phyloP scores from a whole-genome alignment of 2,113 vertebrate genomes.

The Potamarius usumacintae region DNA sequence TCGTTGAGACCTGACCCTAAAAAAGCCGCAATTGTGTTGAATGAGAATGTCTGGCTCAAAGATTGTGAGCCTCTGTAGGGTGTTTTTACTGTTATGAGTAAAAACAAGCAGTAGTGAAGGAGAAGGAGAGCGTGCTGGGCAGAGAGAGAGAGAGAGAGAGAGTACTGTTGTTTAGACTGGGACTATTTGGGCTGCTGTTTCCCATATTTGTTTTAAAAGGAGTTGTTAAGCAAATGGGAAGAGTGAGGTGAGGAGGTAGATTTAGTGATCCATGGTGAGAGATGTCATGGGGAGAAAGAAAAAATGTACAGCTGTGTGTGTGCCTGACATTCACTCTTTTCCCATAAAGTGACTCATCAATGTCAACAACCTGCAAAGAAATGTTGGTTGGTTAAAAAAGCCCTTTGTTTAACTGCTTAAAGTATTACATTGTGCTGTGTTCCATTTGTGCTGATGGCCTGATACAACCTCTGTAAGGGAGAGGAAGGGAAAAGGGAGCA shows the following conservation, averaged over 20 bases:
- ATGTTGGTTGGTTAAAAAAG: constrained; percentile 23
- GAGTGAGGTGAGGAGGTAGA: constrained; percentile 22
- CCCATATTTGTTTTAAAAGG: constrained; percentile 59
- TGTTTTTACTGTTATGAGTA: constrained; percentile 33
- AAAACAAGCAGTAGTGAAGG: constrained; percentile 29
- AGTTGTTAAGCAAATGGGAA: constrained; percentile 53
- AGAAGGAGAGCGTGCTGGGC: background rate
- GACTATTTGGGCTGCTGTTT: constrained; percentile 55
- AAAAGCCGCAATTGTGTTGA: constrained; percentile 32
- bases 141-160: constrained; percentile 3
- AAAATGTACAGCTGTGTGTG: constrained; percentile 17
- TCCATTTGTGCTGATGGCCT: constrained; percentile 39
- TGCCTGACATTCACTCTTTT: constrained; percentile 27
- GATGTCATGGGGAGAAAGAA: constrained; percentile 22
- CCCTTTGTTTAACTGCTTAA: constrained; percentile 43
- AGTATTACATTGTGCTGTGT: constrained; percentile 45
- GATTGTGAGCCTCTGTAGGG: constrained; percentile 25
- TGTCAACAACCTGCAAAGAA: constrained; percentile 40
- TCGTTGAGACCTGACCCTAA: constrained; percentile 1
- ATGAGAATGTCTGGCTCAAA: constrained; percentile 35
- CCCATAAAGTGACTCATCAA: constrained; percentile 40
- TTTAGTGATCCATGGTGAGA: constrained; percentile 20
- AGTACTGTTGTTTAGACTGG: constrained; percentile 36
- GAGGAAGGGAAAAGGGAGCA: constrained; percentile 23
- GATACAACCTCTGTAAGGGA: constrained; percentile 36